A percentile compares a stretch with the other conserved stretches of the same genome.
These are phyloP conservation scores for Actenoides hombroni DNA, from an alignment of 2,113 vertebrate genomes.

Conservation along the genomic window DNA sequence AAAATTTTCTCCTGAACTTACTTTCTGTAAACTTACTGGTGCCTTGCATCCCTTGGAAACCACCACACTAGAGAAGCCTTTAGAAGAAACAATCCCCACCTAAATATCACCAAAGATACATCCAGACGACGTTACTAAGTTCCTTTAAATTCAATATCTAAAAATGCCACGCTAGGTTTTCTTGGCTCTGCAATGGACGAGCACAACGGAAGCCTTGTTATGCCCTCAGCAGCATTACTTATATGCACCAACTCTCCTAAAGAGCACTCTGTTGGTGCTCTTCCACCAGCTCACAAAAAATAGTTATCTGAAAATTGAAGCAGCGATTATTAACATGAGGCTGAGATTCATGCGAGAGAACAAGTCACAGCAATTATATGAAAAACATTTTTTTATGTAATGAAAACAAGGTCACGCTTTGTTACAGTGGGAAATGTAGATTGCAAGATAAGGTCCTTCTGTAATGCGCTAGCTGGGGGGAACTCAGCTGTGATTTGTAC, in stretches of 20 bases:
- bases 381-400: conserved; percentile 69
- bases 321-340: conserved; percentile 38
- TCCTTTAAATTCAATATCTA: conserved; percentile 53
- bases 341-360: conserved; percentile 16
- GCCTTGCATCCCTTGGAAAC: neutral
- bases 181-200: conserved; percentile 50
- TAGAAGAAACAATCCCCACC: neutral
- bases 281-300: conserved; percentile 56
- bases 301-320: conserved; percentile 63
- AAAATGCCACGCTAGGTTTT: conserved; percentile 21
- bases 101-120: neutral
- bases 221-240: conserved; percentile 3
- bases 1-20: neutral
- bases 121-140: neutral
- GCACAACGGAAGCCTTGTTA: conserved; percentile 66
- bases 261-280: conserved; percentile 61
- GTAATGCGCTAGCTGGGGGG: conserved; percentile 63
- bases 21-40: neutral
- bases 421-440: conserved; percentile 72
- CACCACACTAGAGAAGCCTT: neutral
- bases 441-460: conserved; percentile 81
- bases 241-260: conserved; percentile 50
- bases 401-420: conserved; percentile 81
- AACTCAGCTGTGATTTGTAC: conserved; percentile 75
- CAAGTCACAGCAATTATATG: conserved; percentile 42